Evolutionary conservation across 2,888 invertebrate species (phyloP).

Genomic region (Autographa pulchrina): DNA sequence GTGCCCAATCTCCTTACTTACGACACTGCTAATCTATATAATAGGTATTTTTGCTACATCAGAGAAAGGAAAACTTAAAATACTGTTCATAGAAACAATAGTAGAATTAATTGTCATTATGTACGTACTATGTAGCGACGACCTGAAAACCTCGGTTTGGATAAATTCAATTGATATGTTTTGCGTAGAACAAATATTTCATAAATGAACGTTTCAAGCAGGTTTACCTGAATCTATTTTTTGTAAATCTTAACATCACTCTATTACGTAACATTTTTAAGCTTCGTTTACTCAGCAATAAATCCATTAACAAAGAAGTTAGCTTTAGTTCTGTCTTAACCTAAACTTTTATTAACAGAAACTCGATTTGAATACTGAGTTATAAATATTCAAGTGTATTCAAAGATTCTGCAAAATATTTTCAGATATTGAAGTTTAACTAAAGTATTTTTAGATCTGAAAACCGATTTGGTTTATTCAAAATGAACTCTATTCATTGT

Average conservation of each 20-base stretch:
- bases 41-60: too few species aligned
- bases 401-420: neutral
- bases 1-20: too few species aligned
- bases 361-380: neutral
- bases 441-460: neutral
- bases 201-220: too few species aligned
- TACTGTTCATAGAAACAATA: too few species aligned
- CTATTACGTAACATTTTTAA: neutral
- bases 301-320: neutral
- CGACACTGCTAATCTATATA: too few species aligned
- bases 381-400: neutral
- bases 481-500: neutral
- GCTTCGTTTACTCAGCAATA: neutral
- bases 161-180: too few species aligned
- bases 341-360: neutral
- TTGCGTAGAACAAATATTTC: too few species aligned
- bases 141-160: too few species aligned
- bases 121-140: too few species aligned
- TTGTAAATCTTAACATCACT: neutral
- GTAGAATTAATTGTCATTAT: too few species aligned
- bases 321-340: neutral
- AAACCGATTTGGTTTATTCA: neutral
- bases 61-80: too few species aligned
- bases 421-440: neutral
- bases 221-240: too few species aligned